Evolutionary conservation across 2,113 vertebrate species (phyloP).

Genomic region (Panthera tigris): DNA sequence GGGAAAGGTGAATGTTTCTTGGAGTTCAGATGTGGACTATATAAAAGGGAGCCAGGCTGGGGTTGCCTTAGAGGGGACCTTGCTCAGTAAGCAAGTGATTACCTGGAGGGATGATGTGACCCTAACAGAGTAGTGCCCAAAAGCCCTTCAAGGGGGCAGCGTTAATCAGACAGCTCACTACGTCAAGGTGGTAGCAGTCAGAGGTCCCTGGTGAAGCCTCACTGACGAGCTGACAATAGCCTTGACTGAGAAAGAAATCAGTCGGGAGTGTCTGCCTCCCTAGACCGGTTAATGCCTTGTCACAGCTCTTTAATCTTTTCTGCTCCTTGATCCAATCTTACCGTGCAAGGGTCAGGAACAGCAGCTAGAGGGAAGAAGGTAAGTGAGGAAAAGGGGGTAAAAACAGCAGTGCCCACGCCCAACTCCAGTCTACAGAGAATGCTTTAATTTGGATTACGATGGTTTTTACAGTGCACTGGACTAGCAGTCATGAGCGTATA

Average conservation of each 20-base stretch:
- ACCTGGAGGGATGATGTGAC: not conserved
- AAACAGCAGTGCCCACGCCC: not conserved
- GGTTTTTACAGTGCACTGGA: not conserved
- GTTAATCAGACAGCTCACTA: not conserved
- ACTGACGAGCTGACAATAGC: not conserved
- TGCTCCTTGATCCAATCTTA: not conserved
- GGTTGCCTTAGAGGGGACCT: not conserved
- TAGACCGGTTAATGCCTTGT: fast-evolving
- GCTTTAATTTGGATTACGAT: not conserved
- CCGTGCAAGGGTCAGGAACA: not conserved
- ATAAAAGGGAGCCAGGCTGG: not conserved
- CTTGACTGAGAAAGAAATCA: not conserved
- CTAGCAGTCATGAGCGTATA: not conserved
- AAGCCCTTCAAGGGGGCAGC: not conserved
- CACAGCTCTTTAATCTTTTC: not conserved
- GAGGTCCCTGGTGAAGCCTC: not conserved
- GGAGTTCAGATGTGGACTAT: not conserved
- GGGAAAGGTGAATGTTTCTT: not conserved
- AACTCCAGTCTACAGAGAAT: not conserved
- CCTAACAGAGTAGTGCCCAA: not conserved
- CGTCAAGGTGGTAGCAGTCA: not conserved
- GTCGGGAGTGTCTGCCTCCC: not conserved
- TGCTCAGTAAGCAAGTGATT: not conserved
- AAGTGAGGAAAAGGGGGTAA: not conserved
- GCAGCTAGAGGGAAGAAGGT: not conserved